Base-by-base conservation (phyloP, 2,888 invertebrate species). In the Sinodicranocentrus sp. region DNA sequence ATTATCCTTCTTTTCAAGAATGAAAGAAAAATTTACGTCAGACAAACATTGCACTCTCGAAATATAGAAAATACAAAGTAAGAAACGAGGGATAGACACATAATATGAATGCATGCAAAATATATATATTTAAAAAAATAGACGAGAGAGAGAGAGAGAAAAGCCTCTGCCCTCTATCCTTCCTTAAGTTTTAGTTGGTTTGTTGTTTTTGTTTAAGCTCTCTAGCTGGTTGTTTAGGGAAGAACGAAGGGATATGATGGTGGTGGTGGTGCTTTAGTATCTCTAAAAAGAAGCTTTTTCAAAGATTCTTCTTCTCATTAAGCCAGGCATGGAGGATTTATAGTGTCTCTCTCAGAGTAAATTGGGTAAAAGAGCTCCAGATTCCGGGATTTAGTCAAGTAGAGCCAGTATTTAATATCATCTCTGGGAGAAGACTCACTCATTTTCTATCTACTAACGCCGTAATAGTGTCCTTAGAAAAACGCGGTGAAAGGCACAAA, bases 281-380 rank as follows among this genome's bases (percentile, higher is more conserved):
- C n/a, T n/a, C 25, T 65, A 54, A 26, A 39, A 28, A 63, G 48
- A 8, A 76, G 76, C 76, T 76, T 77, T 61, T 44, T 43, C 25
- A 77, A 67, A 57, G 67, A 57, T 43, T 68, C 59, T 67, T 33
- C 33, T 67, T 68, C 61, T 78, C 78, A 78, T 78, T 78, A 78
- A 70, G 61, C 70, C 44, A 44, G 70, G 48, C 61, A 78, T 70
- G 71, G 48, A 79, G 79, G 79, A 79, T 79, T 70, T 79, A 78
- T 78, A 23, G 23, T 70, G 52, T 79, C 57, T 79, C 71, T 63
- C 52, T 59, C n/a, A 19, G 39, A 63, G 71, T 79, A 79, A 79
- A 71, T 79, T 79, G 79, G 79, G 79, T 63, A 78, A 71, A 77
- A 52, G 33, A 70, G 70, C 28, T 71, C 63, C 52, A 70, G 61